Evolutionary conservation across 2,888 invertebrate genomes (phyloP).

Genomic region (Litoditis marina): DNA sequence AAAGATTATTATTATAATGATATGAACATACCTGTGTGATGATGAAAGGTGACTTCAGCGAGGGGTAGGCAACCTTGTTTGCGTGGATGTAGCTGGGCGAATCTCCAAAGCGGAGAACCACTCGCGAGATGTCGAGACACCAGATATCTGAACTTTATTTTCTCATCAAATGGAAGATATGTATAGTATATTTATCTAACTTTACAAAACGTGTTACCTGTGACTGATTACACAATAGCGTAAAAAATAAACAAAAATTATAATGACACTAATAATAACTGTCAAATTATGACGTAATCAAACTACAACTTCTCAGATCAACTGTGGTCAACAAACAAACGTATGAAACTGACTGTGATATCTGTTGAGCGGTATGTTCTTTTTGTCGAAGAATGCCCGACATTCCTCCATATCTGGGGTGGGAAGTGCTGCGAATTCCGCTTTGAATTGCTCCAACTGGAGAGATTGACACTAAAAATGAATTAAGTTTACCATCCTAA

Average conservation of each 20-base stretch:
- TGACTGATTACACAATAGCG: too few relatives aligned
- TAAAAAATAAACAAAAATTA: too few relatives aligned
- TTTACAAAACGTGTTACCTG: too few relatives aligned
- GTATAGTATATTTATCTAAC: too few relatives aligned
- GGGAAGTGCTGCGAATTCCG: conserved; percentile 23
- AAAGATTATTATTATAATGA: too few relatives aligned
- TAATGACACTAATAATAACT: too few relatives aligned
- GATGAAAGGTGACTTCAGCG: conserved; percentile 26
- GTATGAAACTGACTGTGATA: conserved; percentile 16
- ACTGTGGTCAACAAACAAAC: too few relatives aligned
- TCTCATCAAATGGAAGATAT: too few relatives aligned
- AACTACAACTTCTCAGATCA: too few relatives aligned
- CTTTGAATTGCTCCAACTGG: conserved; percentile 21
- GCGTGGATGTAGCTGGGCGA: conserved; percentile 42
- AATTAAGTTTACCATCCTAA: too few relatives aligned
- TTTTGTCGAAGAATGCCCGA: conserved; percentile 14
- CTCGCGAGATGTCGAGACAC: conserved; percentile 28
- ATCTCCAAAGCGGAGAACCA: conserved; percentile 21
- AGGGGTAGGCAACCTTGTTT: conserved; percentile 22
- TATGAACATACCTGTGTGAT: conserved; percentile 27
- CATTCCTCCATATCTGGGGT: conserved; percentile 19
- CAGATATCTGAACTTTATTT: conserved; percentile 31
- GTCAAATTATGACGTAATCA: too few relatives aligned
- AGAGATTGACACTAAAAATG: too few relatives aligned
- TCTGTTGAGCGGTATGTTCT: conserved; percentile 25